Evolutionary conservation across 2,113 vertebrate species (phyloP).

Genomic region (Bagarius yarrelli): DNA sequence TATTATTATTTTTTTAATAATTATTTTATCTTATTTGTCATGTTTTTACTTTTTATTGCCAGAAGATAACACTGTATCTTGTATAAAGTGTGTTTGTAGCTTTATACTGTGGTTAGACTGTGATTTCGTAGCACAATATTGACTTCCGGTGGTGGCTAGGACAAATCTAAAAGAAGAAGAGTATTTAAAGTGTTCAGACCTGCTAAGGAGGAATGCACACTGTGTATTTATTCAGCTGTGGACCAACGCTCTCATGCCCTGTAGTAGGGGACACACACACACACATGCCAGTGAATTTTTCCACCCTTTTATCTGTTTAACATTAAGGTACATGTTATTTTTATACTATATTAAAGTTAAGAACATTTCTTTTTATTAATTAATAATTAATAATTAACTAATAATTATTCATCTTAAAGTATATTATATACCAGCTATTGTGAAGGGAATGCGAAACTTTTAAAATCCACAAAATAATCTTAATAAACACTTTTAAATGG

Average conservation of each 20-base stretch:
- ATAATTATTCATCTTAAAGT: background rate
- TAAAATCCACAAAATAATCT: too few species aligned
- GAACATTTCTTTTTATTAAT: too few species aligned
- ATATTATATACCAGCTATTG: background rate
- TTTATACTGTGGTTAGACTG: background rate
- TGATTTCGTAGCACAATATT: background rate
- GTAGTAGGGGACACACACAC: slow-evolving; percentile 25
- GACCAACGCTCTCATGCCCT: slow-evolving; percentile 15
- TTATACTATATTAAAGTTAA: too few species aligned
- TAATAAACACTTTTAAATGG: too few species aligned
- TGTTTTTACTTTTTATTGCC: too few species aligned
- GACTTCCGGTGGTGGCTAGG: slow-evolving; percentile 7
- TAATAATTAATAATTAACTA: too few species aligned
- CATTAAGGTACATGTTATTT: too few species aligned
- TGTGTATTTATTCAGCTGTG: slow-evolving; percentile 39
- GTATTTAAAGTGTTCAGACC: slow-evolving; percentile 26
- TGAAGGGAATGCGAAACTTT: too few species aligned
- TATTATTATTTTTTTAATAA: too few species aligned
- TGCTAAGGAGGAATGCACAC: slow-evolving; percentile 33
- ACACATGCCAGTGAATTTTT: background rate
- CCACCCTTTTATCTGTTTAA: background rate
- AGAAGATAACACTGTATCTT: too few species aligned
- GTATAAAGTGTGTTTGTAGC: background rate
- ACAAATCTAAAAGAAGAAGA: slow-evolving; percentile 24
- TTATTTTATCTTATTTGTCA: too few species aligned